Conservation (phyloP, 2,888 invertebrate genomes). For the Drosophila leonis region DNA sequence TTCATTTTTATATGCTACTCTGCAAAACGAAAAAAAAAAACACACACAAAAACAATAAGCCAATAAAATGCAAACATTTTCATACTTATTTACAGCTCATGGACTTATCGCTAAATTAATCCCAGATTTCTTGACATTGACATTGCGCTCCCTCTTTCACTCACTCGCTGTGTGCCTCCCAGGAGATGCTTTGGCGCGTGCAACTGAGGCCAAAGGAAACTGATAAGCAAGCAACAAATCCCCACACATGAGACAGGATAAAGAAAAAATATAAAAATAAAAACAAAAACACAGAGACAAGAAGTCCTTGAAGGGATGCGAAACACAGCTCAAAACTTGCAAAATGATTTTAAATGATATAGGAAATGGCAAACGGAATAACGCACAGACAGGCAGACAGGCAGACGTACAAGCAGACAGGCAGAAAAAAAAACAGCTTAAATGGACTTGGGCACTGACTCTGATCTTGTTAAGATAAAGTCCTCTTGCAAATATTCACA, state of each 20-base stretch:
- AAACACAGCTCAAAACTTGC: slow-evolving; percentile 63
- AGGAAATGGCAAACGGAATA: slow-evolving; percentile 41
- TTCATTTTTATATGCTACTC: neutral
- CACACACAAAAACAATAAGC: slow-evolving; percentile 2
- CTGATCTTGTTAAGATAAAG: slow-evolving; percentile 70
- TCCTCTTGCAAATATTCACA: slow-evolving; percentile 56
- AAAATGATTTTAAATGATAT: slow-evolving; percentile 70
- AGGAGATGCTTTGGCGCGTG: slow-evolving; percentile 31
- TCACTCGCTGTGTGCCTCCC: neutral
- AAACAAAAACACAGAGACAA: neutral
- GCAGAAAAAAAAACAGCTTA: slow-evolving; percentile 10
- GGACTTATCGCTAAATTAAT: slow-evolving; percentile 37
- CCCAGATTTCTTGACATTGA: slow-evolving; percentile 37
- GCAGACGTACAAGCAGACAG: neutral
- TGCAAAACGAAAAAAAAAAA: neutral
- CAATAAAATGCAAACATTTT: slow-evolving; percentile 22
- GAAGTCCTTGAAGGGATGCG: slow-evolving; percentile 13
- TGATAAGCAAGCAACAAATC: slow-evolving; percentile 69
- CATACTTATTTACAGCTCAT: slow-evolving; percentile 30
- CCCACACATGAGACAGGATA: slow-evolving; percentile 46
- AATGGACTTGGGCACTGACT: slow-evolving; percentile 21
- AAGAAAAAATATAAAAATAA: slow-evolving; percentile 25
- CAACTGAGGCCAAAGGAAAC: slow-evolving; percentile 36
- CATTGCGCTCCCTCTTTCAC: slow-evolving; percentile 12
- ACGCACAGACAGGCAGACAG: slow-evolving; percentile 1